Evolutionary conservation across 2,888 invertebrate genomes (phyloP), one percentile per base, ranked within the genome.

Genomic region (Xestia sexstrigata): DNA sequence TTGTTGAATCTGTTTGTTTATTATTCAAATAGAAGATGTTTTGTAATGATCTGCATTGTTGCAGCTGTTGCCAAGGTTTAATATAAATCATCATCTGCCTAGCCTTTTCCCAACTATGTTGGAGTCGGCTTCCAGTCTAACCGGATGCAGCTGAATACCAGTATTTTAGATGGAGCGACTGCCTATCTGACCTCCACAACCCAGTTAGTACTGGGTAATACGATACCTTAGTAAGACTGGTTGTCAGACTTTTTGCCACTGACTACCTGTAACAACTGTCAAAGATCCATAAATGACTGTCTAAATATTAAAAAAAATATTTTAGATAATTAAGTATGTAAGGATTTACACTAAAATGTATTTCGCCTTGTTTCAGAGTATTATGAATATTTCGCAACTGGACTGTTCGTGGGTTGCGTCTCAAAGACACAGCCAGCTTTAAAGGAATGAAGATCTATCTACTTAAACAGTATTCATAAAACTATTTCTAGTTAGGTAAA

Each of bases 401-500:
- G 90, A 91, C 88, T 86, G 91, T 87, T 89, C 89, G 88, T 88
- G 89, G 89, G 91, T 87, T 91, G 93, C 93, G 92, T 92, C 92
- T 93, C 82, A 88, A 92, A 93, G 93, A 91, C 91, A 92, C 92
- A 92, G 90, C 90, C 93, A 91, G 92, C 92, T 93, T 93, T 92
- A 91, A 84, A 90, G 95, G 95, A 95, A 95, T 90, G 93, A 95
- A 95, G 96, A 96, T 96, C 96, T 96, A 95, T 95, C 94, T 94
- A 95, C 93, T 93, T 92, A 93, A 96, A 95, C 96, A 96, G 96
- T 96, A 96, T 96, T 96, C 95, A 93, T 94, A 93, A 92, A 93
- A 93, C 94, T 95, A 95, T 94, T 93, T 96, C 91, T 93, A 94
- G 91, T 92, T 93, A 94, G 88, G 90, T 93, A 91, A 92, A 90